These are phyloP conservation scores for Phragmatobia fuliginosa DNA, from an alignment of 2,888 invertebrate species.

Conservation along the genomic window DNA sequence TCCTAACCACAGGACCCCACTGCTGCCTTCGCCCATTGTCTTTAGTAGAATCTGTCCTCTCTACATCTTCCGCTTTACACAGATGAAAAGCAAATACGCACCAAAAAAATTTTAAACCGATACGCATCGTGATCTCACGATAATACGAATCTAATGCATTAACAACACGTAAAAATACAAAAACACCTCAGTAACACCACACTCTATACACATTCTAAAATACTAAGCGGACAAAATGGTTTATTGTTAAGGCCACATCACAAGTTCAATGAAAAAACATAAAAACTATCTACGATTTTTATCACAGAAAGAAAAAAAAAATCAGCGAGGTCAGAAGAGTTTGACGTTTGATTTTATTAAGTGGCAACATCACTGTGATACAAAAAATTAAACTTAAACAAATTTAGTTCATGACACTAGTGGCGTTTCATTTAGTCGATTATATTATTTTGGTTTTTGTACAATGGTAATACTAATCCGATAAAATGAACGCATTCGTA, in stretches of 20 bases:
- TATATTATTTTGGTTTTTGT: slow-evolving; percentile 16
- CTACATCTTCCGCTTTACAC: slow-evolving; percentile 81
- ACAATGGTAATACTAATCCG: slow-evolving; percentile 25
- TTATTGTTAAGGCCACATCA: slow-evolving; percentile 76
- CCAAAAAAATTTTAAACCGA: slow-evolving; percentile 84
- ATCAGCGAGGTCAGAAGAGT: slow-evolving; percentile 70
- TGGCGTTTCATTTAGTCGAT: slow-evolving; percentile 45
- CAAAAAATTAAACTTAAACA: not conserved
- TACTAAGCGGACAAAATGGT: slow-evolving; percentile 60
- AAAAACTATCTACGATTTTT: slow-evolving; percentile 68
- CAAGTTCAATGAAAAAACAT: slow-evolving; percentile 72
- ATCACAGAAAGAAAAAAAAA: slow-evolving; percentile 70
- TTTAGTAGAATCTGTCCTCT: slow-evolving; percentile 78
- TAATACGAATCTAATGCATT: slow-evolving; percentile 78
- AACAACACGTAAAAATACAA: slow-evolving; percentile 71
- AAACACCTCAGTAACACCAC: slow-evolving; percentile 66
- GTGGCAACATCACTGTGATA: slow-evolving; percentile 38
- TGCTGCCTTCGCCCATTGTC: slow-evolving; percentile 77
- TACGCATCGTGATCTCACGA: slow-evolving; percentile 83
- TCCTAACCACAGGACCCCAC: slow-evolving; percentile 77
- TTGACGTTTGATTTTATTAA: slow-evolving; percentile 54
- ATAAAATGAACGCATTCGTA: slow-evolving; percentile 53
- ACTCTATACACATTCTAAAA: slow-evolving; percentile 82
- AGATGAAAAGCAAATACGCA: slow-evolving; percentile 83
- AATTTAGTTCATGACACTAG: slow-evolving; percentile 36